A percentile compares a stretch with the other conserved stretches of the same genome.
These are phyloP conservation scores for Amblyjoppa fuscipennis DNA, from an alignment of 2,888 invertebrate species.

Conservation along the genomic window DNA sequence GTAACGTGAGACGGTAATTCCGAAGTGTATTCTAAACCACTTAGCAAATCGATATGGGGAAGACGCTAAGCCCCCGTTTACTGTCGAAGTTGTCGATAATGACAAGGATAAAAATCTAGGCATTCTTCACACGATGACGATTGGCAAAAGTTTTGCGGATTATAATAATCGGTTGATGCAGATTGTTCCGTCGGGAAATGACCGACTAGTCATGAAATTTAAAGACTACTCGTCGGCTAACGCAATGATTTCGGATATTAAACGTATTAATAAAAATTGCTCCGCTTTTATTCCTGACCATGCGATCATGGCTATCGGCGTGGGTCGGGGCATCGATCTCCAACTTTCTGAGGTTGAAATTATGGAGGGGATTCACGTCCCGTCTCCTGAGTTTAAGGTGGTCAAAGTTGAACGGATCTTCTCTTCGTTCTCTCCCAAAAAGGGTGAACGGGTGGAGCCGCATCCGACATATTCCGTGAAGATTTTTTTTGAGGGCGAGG, in stretches of 20 bases:
- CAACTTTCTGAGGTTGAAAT: neutral
- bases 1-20: neutral
- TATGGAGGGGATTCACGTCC: neutral
- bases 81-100: neutral
- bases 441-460: neutral
- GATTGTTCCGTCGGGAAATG: neutral
- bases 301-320: slow-evolving; percentile 14
- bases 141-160: neutral
- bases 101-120: neutral
- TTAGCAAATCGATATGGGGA: neutral
- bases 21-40: neutral
- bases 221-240: neutral
- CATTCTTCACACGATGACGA: neutral
- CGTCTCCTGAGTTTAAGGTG: neutral
- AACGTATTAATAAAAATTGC: neutral
- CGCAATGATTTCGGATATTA: neutral
- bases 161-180: neutral
- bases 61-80: neutral
- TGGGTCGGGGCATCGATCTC: neutral
- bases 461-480: neutral
- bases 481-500: neutral
- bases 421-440: slow-evolving; percentile 5
- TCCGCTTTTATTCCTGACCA: slow-evolving; percentile 16
- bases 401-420: neutral
- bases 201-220: too few species aligned